Base-by-base conservation (phyloP, 1,140 invertebrate species). In the Uloborus diversus region DNA sequence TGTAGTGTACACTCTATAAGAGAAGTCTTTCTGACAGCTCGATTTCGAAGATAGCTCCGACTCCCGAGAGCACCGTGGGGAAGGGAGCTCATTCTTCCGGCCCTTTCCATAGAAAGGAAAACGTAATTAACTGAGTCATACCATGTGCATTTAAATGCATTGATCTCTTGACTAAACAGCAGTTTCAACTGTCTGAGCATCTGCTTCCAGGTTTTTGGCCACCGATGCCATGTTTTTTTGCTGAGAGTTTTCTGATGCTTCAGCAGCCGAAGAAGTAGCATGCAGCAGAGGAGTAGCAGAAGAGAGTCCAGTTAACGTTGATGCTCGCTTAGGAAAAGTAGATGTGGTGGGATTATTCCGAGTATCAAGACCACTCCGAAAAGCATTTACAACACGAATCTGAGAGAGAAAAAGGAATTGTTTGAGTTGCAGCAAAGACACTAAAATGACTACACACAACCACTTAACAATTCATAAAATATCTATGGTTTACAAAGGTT, bases 371-470 rank as follows among this genome's bases (percentile, higher is more conserved):
- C 95, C 96, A 92, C 97, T 96, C 88, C 96, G 95, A 91, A 98
- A 98, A 90, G 96, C 96, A 91, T 98, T 98, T 89, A 98, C 96
- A 91, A 98, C 96, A 90, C 96, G 95, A 89, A 98, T 98, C 96
- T 97, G 93, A 85, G 93, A 92, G 85, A 86, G 85, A 83, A 66
- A 84, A 70, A 81, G 49, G n/a, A 7, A n/a, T 20, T 7, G 23
- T 20, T 53, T 1, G 20, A 53, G 20, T 53, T 5, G 7, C 49
- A 53, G n/a, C 49, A 53, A 14, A 13, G 37, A 42, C 37, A 42
- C 37, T 17, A 9, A 42, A 42, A 42, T 42, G 37, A 42, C 17
- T n/a, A n/a, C n/a, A n/a, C n/a, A n/a, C n/a, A n/a, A n/a, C n/a
- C n/a, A n/a, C n/a, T n/a, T n/a, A n/a, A n/a, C n/a, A n/a, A n/a